phyloP scores from a whole-genome alignment of 2,797 vertebrate genomes.

The Trichosurus vulpecula region DNA sequence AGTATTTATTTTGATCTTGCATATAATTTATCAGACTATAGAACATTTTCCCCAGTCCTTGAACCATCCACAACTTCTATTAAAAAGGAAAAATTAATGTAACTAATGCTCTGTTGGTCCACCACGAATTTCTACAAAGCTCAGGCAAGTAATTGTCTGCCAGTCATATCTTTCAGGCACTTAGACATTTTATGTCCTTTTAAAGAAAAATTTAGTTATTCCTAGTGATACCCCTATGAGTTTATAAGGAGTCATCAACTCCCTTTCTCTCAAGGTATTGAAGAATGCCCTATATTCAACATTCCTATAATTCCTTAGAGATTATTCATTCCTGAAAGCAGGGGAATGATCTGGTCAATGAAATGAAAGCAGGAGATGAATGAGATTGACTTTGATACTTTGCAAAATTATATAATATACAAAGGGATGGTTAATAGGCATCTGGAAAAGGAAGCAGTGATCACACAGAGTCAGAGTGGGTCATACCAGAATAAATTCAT shows the following conservation, averaged over 20 bases:
- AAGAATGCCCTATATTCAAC: constrained; percentile 37
- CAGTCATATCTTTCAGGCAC: constrained; percentile 78
- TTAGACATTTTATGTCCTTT: constrained; percentile 70
- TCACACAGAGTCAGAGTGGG: neutral
- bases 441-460: neutral
- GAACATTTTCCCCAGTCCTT: constrained; percentile 77
- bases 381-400: neutral
- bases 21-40: constrained; percentile 77
- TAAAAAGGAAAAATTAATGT: constrained; percentile 72
- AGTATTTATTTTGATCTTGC: constrained; percentile 77
- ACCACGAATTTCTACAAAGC: constrained; percentile 78
- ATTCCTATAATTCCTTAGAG: neutral
- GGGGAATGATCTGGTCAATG: constrained; percentile 11
- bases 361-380: neutral
- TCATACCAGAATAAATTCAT: neutral
- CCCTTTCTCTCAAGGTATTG: constrained; percentile 54
- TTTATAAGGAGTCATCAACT: constrained; percentile 53
- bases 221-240: constrained; percentile 65
- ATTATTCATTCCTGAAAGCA: constrained; percentile 30
- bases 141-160: constrained; percentile 76
- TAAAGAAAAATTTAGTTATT: constrained; percentile 70
- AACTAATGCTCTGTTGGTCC: constrained; percentile 71
- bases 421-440: neutral
- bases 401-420: neutral
- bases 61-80: constrained; percentile 50